Percentiles rank a stretch among this genome's conserved stretches.
Conservation (phyloP, 1,140 invertebrate species). For the Cydia amplana region DNA sequence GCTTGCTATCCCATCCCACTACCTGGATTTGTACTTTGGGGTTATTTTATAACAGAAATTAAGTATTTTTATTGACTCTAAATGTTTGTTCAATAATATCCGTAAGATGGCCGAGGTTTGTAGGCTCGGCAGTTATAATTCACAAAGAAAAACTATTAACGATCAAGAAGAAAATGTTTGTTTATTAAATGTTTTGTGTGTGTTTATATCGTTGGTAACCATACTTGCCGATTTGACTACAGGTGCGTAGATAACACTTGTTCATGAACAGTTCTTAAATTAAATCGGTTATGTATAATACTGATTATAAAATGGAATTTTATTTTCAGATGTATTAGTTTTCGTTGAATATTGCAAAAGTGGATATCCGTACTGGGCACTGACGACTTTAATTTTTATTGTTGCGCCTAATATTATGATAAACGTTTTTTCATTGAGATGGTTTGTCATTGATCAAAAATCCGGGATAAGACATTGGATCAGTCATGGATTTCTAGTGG, state of each 20-base stretch:
- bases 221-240: conserved; percentile 74
- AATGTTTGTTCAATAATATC: conserved; percentile 41
- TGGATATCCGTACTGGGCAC: conserved; percentile 65
- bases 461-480: conserved; percentile 63
- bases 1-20: conserved; percentile 2
- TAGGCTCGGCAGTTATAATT: conserved; percentile 56
- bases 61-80: conserved; percentile 33
- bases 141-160: conserved; percentile 55
- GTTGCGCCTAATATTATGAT: conserved; percentile 66
- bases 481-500: conserved; percentile 64
- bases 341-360: conserved; percentile 73
- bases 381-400: conserved; percentile 66
- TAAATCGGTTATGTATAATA: conserved; percentile 28
- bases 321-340: conserved; percentile 68
- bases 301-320: conserved; percentile 22
- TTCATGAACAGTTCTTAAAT: conserved; percentile 9
- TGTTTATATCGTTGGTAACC: conserved; percentile 73
- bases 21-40: conserved; percentile 29
- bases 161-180: conserved; percentile 71
- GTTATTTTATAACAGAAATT: conserved; percentile 27
- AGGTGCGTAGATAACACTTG: conserved; percentile 49
- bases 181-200: conserved; percentile 71
- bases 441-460: conserved; percentile 65
- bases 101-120: conserved; percentile 71
- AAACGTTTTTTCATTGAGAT: conserved; percentile 72